Evolutionary conservation across 1,140 invertebrate genomes (phyloP).

Genomic region (Rhyacophila brunnea): DNA sequence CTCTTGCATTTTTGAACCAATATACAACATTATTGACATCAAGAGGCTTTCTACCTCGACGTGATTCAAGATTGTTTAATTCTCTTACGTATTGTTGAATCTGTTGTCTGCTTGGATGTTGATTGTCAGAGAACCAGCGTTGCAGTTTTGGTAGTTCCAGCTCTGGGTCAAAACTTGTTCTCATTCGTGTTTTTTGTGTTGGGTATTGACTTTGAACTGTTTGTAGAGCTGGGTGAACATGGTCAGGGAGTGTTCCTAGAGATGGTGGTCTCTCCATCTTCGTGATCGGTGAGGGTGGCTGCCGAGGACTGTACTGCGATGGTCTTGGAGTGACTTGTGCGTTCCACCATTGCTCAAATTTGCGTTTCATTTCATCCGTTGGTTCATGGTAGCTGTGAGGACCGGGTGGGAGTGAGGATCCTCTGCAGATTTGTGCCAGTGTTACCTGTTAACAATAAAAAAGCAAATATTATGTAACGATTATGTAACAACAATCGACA

Average conservation of each 20-base stretch:
- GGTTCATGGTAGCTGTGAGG: slow-evolving; percentile 61
- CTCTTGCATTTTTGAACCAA: slow-evolving; percentile 98
- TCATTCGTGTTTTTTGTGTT: slow-evolving; percentile 86
- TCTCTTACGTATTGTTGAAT: slow-evolving; percentile 95
- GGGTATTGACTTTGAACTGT: slow-evolving; percentile 71
- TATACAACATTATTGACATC: slow-evolving; percentile 98
- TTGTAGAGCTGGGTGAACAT: slow-evolving; percentile 68
- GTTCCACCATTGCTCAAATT: slow-evolving; percentile 76
- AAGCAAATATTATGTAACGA: background rate
- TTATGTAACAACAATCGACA: background rate
- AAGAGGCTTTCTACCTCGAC: slow-evolving; percentile 86
- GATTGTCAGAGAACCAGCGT: slow-evolving; percentile 93
- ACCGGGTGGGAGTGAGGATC: slow-evolving; percentile 58
- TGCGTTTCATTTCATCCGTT: slow-evolving; percentile 70
- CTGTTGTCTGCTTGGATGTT: slow-evolving; percentile 90
- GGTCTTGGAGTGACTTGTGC: slow-evolving; percentile 61
- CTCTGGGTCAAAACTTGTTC: slow-evolving; percentile 93
- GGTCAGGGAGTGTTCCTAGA: slow-evolving; percentile 48
- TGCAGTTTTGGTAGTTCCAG: slow-evolving; percentile 92
- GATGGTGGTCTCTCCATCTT: slow-evolving; percentile 50
- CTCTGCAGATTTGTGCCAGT: slow-evolving; percentile 72
- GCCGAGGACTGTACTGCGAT: slow-evolving; percentile 57
- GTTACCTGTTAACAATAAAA: slow-evolving; percentile 62
- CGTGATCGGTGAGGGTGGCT: slow-evolving; percentile 54
- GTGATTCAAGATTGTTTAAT: slow-evolving; percentile 86